Conservation (phyloP, 2,888 invertebrate genomes). For the Chalcosyrphus nemorum region DNA sequence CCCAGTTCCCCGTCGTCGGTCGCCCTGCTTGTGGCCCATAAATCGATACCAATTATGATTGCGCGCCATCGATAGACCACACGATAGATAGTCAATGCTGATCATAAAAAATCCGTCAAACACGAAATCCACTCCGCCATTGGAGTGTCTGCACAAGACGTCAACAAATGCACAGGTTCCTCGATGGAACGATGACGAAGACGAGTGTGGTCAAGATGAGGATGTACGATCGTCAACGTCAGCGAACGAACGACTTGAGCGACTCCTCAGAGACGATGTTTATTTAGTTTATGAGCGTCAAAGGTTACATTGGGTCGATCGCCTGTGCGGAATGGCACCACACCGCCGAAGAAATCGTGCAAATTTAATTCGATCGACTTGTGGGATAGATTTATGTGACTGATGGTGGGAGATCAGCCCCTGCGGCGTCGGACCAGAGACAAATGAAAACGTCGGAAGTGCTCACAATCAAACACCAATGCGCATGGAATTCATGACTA, state of each 20-base stretch:
- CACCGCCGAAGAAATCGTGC: constrained; percentile 52
- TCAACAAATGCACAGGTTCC: constrained; percentile 26
- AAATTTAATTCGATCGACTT: constrained; percentile 37
- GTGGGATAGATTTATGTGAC: constrained; percentile 47
- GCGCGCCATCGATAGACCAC: constrained; percentile 52
- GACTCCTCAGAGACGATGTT: constrained; percentile 18
- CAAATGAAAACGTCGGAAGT: constrained; percentile 46
- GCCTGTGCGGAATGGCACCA: background rate
- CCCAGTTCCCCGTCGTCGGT: no score
- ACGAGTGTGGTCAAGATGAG: constrained; percentile 60
- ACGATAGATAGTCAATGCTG: constrained; percentile 48
- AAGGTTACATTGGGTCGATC: constrained; percentile 58
- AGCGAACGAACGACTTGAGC: constrained; percentile 12
- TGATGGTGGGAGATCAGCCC: constrained; percentile 26
- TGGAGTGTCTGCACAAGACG: background rate
- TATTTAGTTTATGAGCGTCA: constrained; percentile 62
- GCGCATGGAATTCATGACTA: constrained; percentile 9
- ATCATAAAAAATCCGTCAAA: constrained; percentile 50
- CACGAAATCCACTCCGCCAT: constrained; percentile 28
- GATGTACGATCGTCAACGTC: background rate
- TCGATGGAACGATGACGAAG: constrained; percentile 22
- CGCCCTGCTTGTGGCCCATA: constrained; percentile 10
- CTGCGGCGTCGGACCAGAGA: background rate
- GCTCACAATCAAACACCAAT: constrained; percentile 21
- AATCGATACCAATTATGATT: constrained; percentile 69